Conservation (phyloP, 2,113 vertebrate species). For the Saccopteryx bilineata region DNA sequence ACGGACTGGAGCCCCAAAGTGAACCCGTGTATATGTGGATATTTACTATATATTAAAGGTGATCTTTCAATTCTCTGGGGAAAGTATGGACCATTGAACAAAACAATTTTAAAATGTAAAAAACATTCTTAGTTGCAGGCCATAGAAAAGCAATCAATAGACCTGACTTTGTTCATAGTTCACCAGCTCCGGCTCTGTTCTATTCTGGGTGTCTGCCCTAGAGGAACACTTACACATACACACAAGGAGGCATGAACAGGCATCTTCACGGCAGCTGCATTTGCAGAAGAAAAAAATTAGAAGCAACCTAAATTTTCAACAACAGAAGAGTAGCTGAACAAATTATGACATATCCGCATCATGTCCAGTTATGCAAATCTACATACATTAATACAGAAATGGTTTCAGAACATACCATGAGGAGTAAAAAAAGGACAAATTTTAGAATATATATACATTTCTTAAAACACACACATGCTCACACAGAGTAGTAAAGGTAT, state of each 20-base stretch:
- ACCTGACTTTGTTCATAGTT: background rate
- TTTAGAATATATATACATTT: background rate
- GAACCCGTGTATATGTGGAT: background rate
- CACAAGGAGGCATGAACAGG: background rate
- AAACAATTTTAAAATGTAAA: background rate
- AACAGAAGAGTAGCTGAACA: background rate
- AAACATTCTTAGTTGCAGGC: background rate
- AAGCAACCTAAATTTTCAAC: slow-evolving; percentile 38
- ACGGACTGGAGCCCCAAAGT: background rate
- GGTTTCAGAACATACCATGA: background rate
- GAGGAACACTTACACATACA: background rate
- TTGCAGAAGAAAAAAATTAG: background rate
- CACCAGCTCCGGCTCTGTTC: background rate
- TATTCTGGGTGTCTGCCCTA: background rate
- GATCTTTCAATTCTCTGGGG: background rate
- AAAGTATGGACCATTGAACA: background rate
- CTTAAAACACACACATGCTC: background rate
- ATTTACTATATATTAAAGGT: background rate
- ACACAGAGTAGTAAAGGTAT: background rate
- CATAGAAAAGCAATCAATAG: background rate
- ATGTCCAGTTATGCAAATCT: background rate
- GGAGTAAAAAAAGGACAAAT: background rate
- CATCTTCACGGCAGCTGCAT: background rate
- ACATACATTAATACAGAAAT: background rate
- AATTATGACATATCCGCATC: background rate